Evolutionary conservation across 2,888 invertebrate genomes (phyloP), one percentile per base, ranked within the genome.

Genomic region (Aspidiotus destructor): DNA sequence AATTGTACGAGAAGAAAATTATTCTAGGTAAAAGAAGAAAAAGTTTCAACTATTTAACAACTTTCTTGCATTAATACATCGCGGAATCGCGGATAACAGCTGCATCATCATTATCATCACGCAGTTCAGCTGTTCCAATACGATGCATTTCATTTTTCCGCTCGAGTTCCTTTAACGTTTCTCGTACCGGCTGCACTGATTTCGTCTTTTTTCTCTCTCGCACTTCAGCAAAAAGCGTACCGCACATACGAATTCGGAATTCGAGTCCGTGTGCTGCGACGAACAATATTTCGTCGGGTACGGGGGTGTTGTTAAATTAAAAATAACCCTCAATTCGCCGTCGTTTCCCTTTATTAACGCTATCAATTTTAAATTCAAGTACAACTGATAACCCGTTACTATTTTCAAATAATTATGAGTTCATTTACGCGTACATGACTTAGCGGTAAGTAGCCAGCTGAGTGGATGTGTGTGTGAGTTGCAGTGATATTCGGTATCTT

Each of bases 231-330:
- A 40, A 57, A 60, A 60, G n/a, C 28, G 28, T 28, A 28, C 28
- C 28, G 28, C 28, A 28, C 28, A 28, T 5, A 28, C 28, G 28
- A 28, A 28, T 28, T 28, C 28, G 28, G 28, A 28, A 28, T 28
- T 28, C 28, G 28, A 28, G 28, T 28, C 28, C 28, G 28, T 28
- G 28, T 28, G n/a, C n/a, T 28, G 28, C 28, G 28, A 28, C 28
- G 28, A 28, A 5, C 5, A 28, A 28, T 28, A 28, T 28, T 28
- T 28, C 28, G 28, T 41, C 53, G 63, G 63, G 53, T 53, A 64
- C 64, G 64, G 64, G 64, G 64, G 64, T 64, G 64, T 64, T 42
- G 55, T 57, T 64, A 57, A 57, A 64, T 57, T 64, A 57, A 64
- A 64, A 64, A 57, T 64, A 57, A 64, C 55, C 41, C n/a, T 55